Percentiles rank a stretch among this genome's conserved stretches.
phyloP scores from a whole-genome alignment of 2,113 vertebrate genomes.

The Hippocampus barbouri region DNA sequence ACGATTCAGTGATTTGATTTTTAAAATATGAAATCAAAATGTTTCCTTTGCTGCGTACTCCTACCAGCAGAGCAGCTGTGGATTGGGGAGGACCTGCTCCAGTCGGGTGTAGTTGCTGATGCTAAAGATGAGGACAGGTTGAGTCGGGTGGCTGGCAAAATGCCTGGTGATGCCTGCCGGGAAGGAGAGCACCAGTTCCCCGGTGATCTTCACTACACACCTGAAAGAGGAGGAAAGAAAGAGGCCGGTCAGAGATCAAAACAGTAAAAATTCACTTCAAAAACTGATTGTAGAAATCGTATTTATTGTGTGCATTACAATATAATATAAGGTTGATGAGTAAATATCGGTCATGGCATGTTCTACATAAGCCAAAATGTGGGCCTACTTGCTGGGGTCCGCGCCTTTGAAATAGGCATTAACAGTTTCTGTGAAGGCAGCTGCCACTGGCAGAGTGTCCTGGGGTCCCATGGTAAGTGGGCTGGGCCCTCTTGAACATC shows the following conservation, averaged over 20 bases:
- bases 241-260: neutral
- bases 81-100: constrained; percentile 96
- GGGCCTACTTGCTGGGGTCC: constrained; percentile 90
- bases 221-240: constrained; percentile 57
- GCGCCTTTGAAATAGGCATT: constrained; percentile 98
- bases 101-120: constrained; percentile 89
- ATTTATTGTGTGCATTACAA: neutral
- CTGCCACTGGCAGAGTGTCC: constrained; percentile 94
- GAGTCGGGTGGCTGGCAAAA: constrained; percentile 88
- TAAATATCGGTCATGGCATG: neutral
- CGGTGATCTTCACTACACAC: constrained; percentile 94
- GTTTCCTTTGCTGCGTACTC: neutral
- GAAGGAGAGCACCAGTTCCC: constrained; percentile 96
- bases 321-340: neutral
- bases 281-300: neutral
- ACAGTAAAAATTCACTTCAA: neutral
- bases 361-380: neutral
- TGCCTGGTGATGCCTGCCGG: constrained; percentile 95
- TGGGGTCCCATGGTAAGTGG: constrained; percentile 98
- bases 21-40: neutral
- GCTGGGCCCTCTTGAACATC: constrained; percentile 91
- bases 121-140: constrained; percentile 87
- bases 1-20: neutral
- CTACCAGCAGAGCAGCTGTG: constrained; percentile 96
- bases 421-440: constrained; percentile 96